Base-by-base conservation (phyloP, 2,797 vertebrate species). In the Leptodactylus fallax region DNA sequence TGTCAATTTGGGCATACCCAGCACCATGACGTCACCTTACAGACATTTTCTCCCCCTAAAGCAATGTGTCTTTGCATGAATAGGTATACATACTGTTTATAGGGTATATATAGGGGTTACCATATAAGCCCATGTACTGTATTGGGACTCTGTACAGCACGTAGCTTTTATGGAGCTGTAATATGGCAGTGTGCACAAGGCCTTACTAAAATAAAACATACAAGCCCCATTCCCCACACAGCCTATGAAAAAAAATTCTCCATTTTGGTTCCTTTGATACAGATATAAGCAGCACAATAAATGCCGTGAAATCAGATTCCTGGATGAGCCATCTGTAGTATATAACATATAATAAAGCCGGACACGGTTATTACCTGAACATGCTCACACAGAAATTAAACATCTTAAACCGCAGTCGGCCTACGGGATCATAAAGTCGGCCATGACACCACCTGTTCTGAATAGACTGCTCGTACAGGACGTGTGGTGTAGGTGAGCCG, bases 401-500 rank as follows among this genome's bases (percentile, higher is more conserved):
- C 69, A 36, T 86, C 71, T 77, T 79, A 89, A 86, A 83, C 55
- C 61, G 45, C 58, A 10, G 25, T 21, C 49, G 45, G 83, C 69
- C 58, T 21, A 7, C 7, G n/a, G 77, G 79, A 58, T 79, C 71
- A 89, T 89, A 82, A 89, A 89, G 82, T n/a, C 21, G 63, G 47
- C 60, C 14, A 1, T 49, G 21, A 82, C 67, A 76, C 82, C 88
- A 89, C 88, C 88, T 86, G 88, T 65, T 85, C 49, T 53, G 71
- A 11, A 47, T 36, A 65, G 60, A 82, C 67, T 77, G 14, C 49
- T 82, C 76, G 67, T 69, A 82, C 36, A 85, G 55, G 69, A 36
- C 78, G 58, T 47, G 78, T 76, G 85, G 56, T 77, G 56, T 85
- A 89, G 79, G 87, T 85, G 88, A 83, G 84, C 79, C 1, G 49